phyloP scores from a whole-genome alignment of 2,888 invertebrate genomes.

The Synanthedon myopaeformis region DNA sequence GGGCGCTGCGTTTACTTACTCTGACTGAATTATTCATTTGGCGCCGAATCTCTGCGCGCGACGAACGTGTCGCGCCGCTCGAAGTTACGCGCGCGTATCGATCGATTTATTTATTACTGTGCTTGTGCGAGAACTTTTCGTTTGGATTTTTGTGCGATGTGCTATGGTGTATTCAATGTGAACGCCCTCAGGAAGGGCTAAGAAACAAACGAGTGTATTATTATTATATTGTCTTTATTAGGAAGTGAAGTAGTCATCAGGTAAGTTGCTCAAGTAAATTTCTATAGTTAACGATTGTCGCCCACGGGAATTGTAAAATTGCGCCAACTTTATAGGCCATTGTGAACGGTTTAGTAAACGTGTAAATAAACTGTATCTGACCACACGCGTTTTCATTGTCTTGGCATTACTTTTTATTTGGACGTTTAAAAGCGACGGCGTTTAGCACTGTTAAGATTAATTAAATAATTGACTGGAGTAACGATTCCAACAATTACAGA shows the following conservation, averaged over 20 bases:
- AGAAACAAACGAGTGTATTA: conserved; percentile 18
- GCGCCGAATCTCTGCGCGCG: conserved; percentile 62
- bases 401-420: background rate
- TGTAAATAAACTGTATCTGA: conserved; percentile 13
- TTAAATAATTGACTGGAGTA: background rate
- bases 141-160: conserved; percentile 40
- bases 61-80: conserved; percentile 53
- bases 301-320: conserved; percentile 14
- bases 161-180: conserved; percentile 52
- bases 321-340: conserved; percentile 32
- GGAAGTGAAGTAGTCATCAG: conserved; percentile 24
- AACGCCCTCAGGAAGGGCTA: conserved; percentile 46
- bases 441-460: background rate
- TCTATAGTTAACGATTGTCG: conserved; percentile 3
- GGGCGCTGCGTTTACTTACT: conserved; percentile 7
- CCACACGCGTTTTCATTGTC: conserved; percentile 13
- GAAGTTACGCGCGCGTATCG: conserved; percentile 34
- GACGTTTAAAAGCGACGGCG: background rate
- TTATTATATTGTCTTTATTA: conserved; percentile 8
- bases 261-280: conserved; percentile 21
- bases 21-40: conserved; percentile 25
- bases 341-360: conserved; percentile 24
- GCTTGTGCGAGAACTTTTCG: conserved; percentile 29
- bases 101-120: conserved; percentile 21
- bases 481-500: too few species aligned